phyloP scores from a whole-genome alignment of 2,888 invertebrate genomes.

The Alsophila aescularia region DNA sequence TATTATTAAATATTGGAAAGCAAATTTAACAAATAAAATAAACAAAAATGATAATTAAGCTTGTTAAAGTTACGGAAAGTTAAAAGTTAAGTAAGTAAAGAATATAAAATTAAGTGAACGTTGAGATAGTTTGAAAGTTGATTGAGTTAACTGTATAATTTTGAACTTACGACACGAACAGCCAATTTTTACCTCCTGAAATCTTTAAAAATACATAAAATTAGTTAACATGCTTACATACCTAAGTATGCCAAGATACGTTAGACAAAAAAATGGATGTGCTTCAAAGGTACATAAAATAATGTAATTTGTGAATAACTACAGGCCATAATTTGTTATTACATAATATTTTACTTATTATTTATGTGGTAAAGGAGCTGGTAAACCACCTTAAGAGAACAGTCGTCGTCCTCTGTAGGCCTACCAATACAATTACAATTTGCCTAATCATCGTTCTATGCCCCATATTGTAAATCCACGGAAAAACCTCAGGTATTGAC shows the following conservation, averaged over 20 bases:
- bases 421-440: too few relatives aligned
- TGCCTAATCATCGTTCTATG: too few relatives aligned
- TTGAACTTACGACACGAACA: slow-evolving; percentile 29
- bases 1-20: background rate
- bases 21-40: background rate
- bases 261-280: background rate
- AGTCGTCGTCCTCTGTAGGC: too few relatives aligned
- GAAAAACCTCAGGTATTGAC: too few relatives aligned
- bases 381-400: too few relatives aligned
- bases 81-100: slow-evolving; percentile 18
- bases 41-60: background rate
- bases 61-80: slow-evolving; percentile 10
- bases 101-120: background rate
- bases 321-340: too few relatives aligned
- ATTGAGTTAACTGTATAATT: slow-evolving; percentile 18
- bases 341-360: too few relatives aligned
- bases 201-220: slow-evolving; percentile 20
- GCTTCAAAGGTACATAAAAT: background rate
- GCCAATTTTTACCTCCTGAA: slow-evolving; percentile 25
- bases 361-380: too few relatives aligned
- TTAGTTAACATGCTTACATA: background rate
- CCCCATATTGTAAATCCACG: too few relatives aligned
- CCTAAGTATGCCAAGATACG: background rate
- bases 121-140: slow-evolving; percentile 9
- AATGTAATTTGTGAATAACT: too few relatives aligned